phyloP scores from a whole-genome alignment of 2,113 vertebrate species.

The Phrynocephalus versicolor region DNA sequence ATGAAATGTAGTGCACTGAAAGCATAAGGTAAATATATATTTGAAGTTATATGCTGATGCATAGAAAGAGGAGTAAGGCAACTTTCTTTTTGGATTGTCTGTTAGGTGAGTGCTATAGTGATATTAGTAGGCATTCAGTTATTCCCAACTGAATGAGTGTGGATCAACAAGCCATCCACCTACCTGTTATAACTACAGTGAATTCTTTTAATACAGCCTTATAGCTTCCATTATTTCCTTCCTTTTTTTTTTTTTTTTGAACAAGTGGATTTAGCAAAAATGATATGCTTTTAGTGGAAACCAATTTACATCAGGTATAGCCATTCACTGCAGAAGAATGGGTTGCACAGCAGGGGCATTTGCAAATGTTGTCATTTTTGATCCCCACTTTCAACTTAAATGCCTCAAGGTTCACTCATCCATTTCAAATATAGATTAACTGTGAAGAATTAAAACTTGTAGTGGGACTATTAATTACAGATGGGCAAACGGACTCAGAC shows the following conservation, averaged over 20 bases:
- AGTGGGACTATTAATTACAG: rapidly evolving
- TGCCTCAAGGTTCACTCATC: neutral
- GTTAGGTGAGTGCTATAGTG: neutral
- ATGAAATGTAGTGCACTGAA: too few relatives aligned
- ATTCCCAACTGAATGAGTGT: neutral
- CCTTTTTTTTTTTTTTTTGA: neutral
- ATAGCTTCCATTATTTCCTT: neutral
- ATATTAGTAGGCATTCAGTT: neutral
- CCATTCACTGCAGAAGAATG: neutral
- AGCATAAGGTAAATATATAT: too few relatives aligned
- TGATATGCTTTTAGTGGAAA: neutral
- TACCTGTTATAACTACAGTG: neutral
- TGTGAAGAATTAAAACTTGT: neutral
- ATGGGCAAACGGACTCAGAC: neutral
- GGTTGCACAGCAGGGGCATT: neutral
- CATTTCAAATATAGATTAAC: neutral
- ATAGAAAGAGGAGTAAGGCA: too few relatives aligned
- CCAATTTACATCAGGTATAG: neutral
- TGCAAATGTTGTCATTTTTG: neutral
- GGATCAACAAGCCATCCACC: neutral
- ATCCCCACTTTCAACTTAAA: neutral
- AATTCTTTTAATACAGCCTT: neutral
- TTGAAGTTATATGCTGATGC: too few relatives aligned
- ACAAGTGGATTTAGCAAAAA: neutral
- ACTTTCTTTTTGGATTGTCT: neutral